Evolutionary conservation across 2,888 invertebrate species (phyloP).

Genomic region (Limulus polyphemus): DNA sequence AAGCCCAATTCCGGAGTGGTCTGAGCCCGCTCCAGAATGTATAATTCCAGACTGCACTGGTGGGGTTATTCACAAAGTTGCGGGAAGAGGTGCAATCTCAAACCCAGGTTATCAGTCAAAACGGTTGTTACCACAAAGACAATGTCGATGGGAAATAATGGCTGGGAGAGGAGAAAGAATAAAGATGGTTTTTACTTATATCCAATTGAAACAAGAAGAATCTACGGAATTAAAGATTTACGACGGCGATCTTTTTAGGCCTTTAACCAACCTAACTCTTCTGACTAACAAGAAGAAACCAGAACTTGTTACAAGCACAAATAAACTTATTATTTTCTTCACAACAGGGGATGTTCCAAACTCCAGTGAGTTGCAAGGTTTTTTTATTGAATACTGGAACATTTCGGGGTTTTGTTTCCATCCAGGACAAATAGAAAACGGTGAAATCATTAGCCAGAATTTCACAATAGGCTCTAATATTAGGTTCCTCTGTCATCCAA

Average conservation of each 20-base stretch:
- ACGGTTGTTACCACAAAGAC: constrained; percentile 4
- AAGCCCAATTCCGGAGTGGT: constrained; percentile 18
- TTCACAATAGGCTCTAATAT: no score
- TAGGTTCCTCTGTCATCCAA: no score
- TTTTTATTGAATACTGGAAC: no score
- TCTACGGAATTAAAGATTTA: constrained; percentile 7
- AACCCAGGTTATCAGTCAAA: constrained; percentile 16
- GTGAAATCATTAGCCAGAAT: no score
- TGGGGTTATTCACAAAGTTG: constrained; percentile 6
- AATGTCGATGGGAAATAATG: constrained; percentile 15
- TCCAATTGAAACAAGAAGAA: constrained; percentile 10
- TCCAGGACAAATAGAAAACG: no score
- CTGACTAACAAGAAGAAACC: constrained; percentile 6
- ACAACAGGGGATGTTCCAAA: no score
- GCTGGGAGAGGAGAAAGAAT: constrained; percentile 13
- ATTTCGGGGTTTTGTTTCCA: no score
- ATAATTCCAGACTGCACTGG: constrained; percentile 12
- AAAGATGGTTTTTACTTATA: constrained; percentile 9
- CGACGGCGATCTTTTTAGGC: constrained; percentile 10
- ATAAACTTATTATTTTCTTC: constrained; percentile 9
- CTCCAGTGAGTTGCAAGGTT: no score
- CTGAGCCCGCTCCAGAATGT: constrained; percentile 13
- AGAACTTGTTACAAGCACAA: constrained; percentile 15
- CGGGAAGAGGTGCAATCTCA: constrained; percentile 11
- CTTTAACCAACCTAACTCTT: constrained; percentile 13